Percentiles rank a stretch among this genome's conserved stretches.
phyloP scores from a whole-genome alignment of 2,113 vertebrate species.

The Burhinus oedicnemus region DNA sequence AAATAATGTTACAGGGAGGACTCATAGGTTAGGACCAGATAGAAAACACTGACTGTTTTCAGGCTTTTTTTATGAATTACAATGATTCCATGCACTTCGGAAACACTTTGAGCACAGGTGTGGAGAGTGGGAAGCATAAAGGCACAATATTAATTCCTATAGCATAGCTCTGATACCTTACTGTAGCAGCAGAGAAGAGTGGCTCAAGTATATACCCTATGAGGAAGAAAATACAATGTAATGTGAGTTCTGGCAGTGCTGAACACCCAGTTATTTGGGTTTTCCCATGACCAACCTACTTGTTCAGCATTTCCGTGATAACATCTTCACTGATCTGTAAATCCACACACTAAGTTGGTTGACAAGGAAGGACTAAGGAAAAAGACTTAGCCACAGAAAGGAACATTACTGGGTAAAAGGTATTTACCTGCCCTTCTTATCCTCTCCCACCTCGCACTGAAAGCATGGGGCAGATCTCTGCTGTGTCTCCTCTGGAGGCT shows the following conservation, averaged over 20 bases:
- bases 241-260: neutral
- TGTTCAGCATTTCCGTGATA: neutral
- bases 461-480: neutral
- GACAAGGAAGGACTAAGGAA: neutral
- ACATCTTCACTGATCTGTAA: neutral
- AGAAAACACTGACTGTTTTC: neutral
- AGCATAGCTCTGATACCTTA: neutral
- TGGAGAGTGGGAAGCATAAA: neutral
- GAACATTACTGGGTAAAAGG: neutral
- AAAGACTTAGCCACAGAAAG: neutral
- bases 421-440: neutral
- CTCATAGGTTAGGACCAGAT: neutral
- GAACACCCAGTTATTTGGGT: neutral
- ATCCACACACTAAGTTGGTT: neutral
- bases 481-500: neutral
- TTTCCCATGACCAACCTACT: neutral
- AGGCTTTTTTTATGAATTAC: neutral
- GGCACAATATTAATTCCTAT: neutral
- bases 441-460: neutral
- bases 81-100: neutral
- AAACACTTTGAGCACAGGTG: neutral
- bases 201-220: neutral
- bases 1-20: neutral
- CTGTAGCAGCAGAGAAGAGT: neutral
- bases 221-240: neutral